A percentile compares a stretch with the other conserved stretches of the same genome.
Evolutionary conservation across 2,888 invertebrate genomes (phyloP).

Genomic region (Eupithecia pulchellata): DNA sequence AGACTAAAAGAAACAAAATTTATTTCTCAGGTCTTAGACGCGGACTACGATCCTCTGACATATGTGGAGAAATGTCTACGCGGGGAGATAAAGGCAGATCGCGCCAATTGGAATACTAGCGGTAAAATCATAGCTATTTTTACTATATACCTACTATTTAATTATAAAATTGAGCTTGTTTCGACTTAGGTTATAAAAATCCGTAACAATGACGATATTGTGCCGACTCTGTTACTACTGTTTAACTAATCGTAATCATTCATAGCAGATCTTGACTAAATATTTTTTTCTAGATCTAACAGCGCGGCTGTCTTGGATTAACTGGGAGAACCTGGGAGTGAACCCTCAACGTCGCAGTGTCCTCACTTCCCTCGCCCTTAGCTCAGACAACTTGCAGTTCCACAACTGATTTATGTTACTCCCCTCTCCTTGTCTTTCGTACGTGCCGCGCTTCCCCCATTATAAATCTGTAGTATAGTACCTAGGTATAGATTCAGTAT

Average conservation of each 20-base stretch:
- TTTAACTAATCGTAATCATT: too few relatives aligned
- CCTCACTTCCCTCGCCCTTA: constrained; percentile 91
- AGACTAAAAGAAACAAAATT: neutral
- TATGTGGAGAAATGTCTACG: constrained; percentile 97
- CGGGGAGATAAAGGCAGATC: constrained; percentile 94
- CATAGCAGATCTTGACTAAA: too few relatives aligned
- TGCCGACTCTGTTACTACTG: too few relatives aligned
- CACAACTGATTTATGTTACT: constrained; percentile 62
- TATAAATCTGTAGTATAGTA: neutral
- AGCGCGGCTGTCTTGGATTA: constrained; percentile 98
- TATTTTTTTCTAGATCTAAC: constrained; percentile 90
- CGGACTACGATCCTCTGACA: constrained; percentile 95
- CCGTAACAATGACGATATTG: neutral
- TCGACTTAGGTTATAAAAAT: neutral
- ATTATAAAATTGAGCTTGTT: neutral
- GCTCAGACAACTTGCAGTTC: constrained; percentile 88
- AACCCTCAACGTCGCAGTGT: constrained; percentile 94
- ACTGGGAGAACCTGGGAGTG: constrained; percentile 99
- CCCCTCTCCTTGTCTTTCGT: neutral
- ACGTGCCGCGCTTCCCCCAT: too few relatives aligned
- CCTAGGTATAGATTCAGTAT: neutral
- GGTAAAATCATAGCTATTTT: constrained; percentile 83
- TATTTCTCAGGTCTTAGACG: constrained; percentile 87
- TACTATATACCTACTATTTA: neutral
- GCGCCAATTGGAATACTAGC: constrained; percentile 98